A percentile compares a stretch with the other conserved stretches of the same genome.
Evolutionary conservation across 2,797 vertebrate species (phyloP).

Genomic region (Nyctibius grandis): DNA sequence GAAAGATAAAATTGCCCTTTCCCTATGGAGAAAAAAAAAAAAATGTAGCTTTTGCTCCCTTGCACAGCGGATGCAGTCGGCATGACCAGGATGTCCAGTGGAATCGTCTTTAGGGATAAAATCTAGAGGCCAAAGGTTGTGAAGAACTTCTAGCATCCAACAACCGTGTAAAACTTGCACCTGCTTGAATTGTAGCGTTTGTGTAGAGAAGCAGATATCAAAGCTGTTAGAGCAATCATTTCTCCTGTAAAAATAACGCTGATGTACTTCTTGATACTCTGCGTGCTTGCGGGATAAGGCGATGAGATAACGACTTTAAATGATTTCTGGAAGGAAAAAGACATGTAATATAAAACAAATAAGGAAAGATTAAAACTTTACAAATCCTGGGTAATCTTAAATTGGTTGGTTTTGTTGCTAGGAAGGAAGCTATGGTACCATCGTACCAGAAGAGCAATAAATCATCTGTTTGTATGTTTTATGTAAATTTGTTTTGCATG

Average conservation of each 20-base stretch:
- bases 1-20: neutral
- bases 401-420: neutral
- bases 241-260: neutral
- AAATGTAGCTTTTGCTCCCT: neutral
- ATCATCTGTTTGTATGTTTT: neutral
- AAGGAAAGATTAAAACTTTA: neutral
- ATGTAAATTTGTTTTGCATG: neutral
- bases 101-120: neutral
- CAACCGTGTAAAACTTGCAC: neutral
- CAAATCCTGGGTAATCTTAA: neutral
- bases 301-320: neutral
- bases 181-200: neutral
- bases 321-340: neutral
- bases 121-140: neutral
- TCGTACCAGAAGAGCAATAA: neutral
- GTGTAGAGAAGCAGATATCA: neutral
- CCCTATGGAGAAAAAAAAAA: neutral
- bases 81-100: neutral
- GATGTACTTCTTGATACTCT: neutral
- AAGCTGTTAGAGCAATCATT: neutral
- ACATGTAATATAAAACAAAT: neutral
- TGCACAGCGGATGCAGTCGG: neutral
- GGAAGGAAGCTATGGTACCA: neutral
- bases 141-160: neutral
- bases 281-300: neutral